phyloP scores from a whole-genome alignment of 2,113 vertebrate genomes.

The Rhinopithecus roxellana region DNA sequence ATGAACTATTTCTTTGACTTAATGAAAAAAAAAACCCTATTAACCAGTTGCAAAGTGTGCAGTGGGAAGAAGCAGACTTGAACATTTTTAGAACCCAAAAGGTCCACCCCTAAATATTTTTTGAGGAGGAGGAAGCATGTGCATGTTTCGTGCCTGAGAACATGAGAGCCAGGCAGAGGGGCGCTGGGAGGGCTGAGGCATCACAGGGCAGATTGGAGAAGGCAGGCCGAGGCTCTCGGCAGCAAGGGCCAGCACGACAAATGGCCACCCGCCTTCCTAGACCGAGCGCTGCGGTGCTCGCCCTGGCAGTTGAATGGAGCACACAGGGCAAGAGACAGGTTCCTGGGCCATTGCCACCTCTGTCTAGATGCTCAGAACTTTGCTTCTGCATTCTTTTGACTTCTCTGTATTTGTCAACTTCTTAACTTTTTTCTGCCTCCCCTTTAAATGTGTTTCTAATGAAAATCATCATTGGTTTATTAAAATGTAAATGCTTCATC shows the following conservation, averaged over 20 bases:
- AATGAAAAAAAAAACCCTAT: neutral
- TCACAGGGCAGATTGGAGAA: slow-evolving; percentile 86
- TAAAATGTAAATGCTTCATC: slow-evolving; percentile 81
- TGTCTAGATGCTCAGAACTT: slow-evolving; percentile 43
- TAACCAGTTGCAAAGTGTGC: neutral
- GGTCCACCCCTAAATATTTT: neutral
- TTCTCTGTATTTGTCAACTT: slow-evolving; percentile 40
- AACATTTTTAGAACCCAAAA: neutral
- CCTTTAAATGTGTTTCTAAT: slow-evolving; percentile 46
- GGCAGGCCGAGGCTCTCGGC: slow-evolving; percentile 89
- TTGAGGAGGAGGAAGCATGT: too few relatives aligned
- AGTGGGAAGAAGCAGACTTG: neutral
- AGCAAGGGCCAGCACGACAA: slow-evolving; percentile 87
- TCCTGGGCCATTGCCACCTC: slow-evolving; percentile 51
- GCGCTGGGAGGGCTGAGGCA: slow-evolving; percentile 85
- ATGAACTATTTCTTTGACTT: neutral
- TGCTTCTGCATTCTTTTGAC: slow-evolving; percentile 21
- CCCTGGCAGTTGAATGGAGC: slow-evolving; percentile 91
- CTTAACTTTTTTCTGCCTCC: slow-evolving; percentile 10
- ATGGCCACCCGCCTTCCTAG: slow-evolving; percentile 86
- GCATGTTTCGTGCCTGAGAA: neutral
- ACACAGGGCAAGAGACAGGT: slow-evolving; percentile 64
- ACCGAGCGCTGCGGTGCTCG: slow-evolving; percentile 85
- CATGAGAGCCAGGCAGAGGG: neutral
- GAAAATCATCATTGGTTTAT: slow-evolving; percentile 75